phyloP scores from a whole-genome alignment of 2,113 vertebrate species.

The Amblyopsis rosae region DNA sequence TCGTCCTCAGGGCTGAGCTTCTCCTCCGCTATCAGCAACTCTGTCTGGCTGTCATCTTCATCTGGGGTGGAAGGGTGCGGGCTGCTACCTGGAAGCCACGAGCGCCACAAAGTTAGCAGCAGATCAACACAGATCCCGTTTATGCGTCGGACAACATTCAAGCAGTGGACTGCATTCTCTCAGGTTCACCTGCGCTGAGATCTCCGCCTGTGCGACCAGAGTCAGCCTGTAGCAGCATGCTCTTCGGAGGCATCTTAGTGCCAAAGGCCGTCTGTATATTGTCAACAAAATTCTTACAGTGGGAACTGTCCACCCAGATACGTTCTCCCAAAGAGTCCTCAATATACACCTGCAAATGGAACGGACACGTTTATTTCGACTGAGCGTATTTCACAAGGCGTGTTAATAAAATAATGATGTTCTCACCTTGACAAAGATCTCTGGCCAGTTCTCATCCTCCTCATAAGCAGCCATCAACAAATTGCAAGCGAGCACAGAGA shows the following conservation, averaged over 20 bases:
- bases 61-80: constrained; percentile 94
- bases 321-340: constrained; percentile 96
- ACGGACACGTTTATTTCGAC: not conserved
- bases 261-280: constrained; percentile 97
- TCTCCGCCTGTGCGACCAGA: constrained; percentile 84
- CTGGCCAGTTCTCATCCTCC: constrained; percentile 98
- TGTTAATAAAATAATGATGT: not conserved
- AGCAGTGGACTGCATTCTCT: not conserved
- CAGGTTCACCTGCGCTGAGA: constrained; percentile 85
- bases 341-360: constrained; percentile 87
- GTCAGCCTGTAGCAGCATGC: constrained; percentile 90
- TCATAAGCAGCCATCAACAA: constrained; percentile 97
- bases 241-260: constrained; percentile 95
- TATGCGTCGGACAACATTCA: not conserved
- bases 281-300: constrained; percentile 96
- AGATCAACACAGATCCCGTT: not conserved
- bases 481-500: constrained; percentile 94
- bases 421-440: constrained; percentile 95
- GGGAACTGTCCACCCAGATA: constrained; percentile 97
- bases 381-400: not conserved
- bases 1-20: constrained; percentile 97
- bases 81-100: constrained; percentile 83
- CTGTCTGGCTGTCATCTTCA: constrained; percentile 95
- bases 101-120: not conserved
- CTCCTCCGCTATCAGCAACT: constrained; percentile 95